Conservation (phyloP, 2,888 invertebrate species). For the Acleris laterana region DNA sequence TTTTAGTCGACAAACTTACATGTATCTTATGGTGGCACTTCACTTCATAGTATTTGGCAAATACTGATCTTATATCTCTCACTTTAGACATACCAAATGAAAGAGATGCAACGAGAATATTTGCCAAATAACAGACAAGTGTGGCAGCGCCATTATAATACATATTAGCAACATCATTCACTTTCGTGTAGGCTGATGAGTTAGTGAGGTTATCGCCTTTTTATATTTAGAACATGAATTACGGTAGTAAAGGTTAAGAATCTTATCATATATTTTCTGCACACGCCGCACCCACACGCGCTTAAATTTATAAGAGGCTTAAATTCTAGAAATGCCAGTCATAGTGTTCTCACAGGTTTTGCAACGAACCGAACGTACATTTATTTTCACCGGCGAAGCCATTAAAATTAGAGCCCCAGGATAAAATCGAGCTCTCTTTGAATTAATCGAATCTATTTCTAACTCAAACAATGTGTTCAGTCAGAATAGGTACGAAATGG, state of each 20-base stretch:
- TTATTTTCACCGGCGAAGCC: slow-evolving; percentile 25
- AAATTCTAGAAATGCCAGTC: slow-evolving; percentile 13
- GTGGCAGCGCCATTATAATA: not conserved
- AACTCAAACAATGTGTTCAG: slow-evolving; percentile 31
- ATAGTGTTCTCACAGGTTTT: slow-evolving; percentile 14
- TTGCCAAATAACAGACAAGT: too few relatives aligned
- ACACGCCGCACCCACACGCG: slow-evolving; percentile 9
- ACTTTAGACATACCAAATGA: too few relatives aligned
- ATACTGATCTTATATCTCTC: too few relatives aligned
- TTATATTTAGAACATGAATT: slow-evolving; percentile 11
- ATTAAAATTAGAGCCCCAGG: slow-evolving; percentile 29
- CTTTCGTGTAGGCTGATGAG: not conserved
- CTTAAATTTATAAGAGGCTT: slow-evolving; percentile 1
- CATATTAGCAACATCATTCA: not conserved
- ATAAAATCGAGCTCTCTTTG: slow-evolving; percentile 30
- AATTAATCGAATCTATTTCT: slow-evolving; percentile 36
- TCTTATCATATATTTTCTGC: slow-evolving; percentile 4
- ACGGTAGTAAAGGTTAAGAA: slow-evolving; percentile 17
- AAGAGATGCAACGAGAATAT: too few relatives aligned
- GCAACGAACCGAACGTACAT: slow-evolving; percentile 22
- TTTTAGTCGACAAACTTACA: not conserved
- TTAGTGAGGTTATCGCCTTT: slow-evolving; percentile 14
- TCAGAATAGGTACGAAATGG: slow-evolving; percentile 13
- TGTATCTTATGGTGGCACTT: too few relatives aligned
- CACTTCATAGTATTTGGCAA: too few relatives aligned